Percentiles rank a stretch among this genome's conserved stretches.
Conservation (phyloP, 2,797 vertebrate genomes). For the Margarornis squamiger region DNA sequence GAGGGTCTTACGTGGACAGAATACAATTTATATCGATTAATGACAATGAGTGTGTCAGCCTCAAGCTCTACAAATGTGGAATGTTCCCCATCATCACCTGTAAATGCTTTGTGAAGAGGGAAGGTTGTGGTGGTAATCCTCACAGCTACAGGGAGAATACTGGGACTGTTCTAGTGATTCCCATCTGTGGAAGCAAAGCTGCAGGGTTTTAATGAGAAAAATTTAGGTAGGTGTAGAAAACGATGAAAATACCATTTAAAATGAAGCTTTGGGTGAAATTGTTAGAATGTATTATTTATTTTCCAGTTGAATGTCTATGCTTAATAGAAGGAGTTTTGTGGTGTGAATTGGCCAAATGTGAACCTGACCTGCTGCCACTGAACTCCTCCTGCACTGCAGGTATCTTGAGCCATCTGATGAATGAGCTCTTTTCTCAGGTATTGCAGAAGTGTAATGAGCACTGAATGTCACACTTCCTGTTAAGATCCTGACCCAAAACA, state of each 20-base stretch:
- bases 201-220: not conserved
- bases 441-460: not conserved
- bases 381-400: not conserved
- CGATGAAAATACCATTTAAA: not conserved
- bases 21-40: not conserved
- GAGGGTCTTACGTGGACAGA: not conserved
- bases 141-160: not conserved
- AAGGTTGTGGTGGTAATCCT: not conserved
- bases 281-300: not conserved
- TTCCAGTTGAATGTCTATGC: not conserved
- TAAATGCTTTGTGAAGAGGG: not conserved
- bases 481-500: not conserved
- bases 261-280: not conserved
- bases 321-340: not conserved
- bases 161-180: not conserved
- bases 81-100: not conserved
- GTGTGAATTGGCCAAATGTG: not conserved
- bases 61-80: not conserved
- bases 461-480: not conserved
- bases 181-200: not conserved
- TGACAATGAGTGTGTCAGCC: not conserved
- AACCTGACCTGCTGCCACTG: not conserved
- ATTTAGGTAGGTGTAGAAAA: not conserved
- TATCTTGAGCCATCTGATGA: not conserved
- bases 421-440: not conserved